phyloP scores from a whole-genome alignment of 2,113 vertebrate genomes.

The Strigops habroptila region DNA sequence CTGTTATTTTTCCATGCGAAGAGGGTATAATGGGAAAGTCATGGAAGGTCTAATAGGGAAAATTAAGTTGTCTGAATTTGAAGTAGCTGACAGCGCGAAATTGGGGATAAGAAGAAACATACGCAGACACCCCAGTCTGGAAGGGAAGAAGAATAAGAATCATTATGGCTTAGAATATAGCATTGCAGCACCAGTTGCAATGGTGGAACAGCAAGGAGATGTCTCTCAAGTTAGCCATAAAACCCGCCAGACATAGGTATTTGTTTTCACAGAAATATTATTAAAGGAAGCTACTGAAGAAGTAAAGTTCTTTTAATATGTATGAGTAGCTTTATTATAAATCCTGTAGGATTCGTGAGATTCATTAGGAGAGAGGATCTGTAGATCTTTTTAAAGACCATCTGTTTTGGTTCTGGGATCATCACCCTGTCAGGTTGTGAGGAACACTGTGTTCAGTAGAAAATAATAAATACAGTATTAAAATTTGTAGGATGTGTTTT shows the following conservation, averaged over 20 bases:
- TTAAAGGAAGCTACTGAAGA: slow-evolving; percentile 17
- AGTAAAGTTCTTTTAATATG: slow-evolving; percentile 57
- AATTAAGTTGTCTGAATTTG: not conserved
- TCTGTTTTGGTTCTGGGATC: slow-evolving; percentile 64
- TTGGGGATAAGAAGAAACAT: not conserved
- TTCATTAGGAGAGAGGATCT: slow-evolving; percentile 60
- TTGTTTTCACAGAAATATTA: slow-evolving; percentile 3
- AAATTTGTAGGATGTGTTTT: slow-evolving; percentile 43
- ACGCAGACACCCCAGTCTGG: not conserved
- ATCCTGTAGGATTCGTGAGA: slow-evolving; percentile 56
- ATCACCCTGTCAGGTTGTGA: slow-evolving; percentile 59
- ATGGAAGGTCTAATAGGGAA: not conserved
- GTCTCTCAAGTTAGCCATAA: slow-evolving; percentile 12
- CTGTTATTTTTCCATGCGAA: not conserved
- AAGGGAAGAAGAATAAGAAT: not conserved
- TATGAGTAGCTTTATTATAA: slow-evolving; percentile 53
- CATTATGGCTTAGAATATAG: slow-evolving; percentile 42
- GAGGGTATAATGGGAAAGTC: not conserved
- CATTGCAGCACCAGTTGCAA: not conserved
- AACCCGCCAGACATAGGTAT: slow-evolving; percentile 18
- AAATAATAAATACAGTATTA: slow-evolving; percentile 60
- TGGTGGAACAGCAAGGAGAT: slow-evolving; percentile 2
- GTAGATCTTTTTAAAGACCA: slow-evolving; percentile 69
- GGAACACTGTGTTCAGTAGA: slow-evolving; percentile 21
- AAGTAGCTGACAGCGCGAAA: not conserved